Base-by-base conservation (phyloP, 2,888 invertebrate species). In the Dendrolimus houi region DNA sequence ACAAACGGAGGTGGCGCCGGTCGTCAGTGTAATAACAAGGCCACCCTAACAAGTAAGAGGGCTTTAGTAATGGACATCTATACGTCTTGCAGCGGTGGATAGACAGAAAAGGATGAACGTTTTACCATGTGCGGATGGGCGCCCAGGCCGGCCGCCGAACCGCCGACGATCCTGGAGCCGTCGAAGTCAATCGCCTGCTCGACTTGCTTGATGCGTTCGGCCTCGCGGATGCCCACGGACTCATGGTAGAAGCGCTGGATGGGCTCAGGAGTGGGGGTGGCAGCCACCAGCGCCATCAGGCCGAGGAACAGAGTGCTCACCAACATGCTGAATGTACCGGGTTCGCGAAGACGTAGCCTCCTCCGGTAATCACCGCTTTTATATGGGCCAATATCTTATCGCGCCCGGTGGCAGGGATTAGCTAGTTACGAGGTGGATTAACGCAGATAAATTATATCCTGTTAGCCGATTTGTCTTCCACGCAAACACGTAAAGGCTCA, bases 141-240 rank as follows among this genome's bases (percentile, higher is more conserved):
- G 8, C 70, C 71, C 1, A 68, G 57, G 7, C 54, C 9, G 0
- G 70, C 62, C 0, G 56, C 17, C 1, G 61, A 58, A 9, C 72
- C 72, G 6, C 72, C 72, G 8, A 64, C 64, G 29, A 71, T 71
- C 56, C 69, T 69, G 55, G 61, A 54, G 52, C 68, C 68, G 29
- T 65, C 66, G 58, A 68, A 66, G 58, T 69, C 68, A 8, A 58
- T 52, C 0, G 68, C 65, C 40, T 64, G 61, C 56, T 72, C 72
- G 1, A 65, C 61, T 1, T 60, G 61, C 58, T 61, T 64, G 60
- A 72, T 67, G 52, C 64, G 64, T 6, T 62, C 63, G 6, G 70
- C 70, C 52, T 65, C 61, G 0, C 58, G 57, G 54, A 72, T 66
- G 52, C 72, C 72, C 52, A 67, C 55, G 41, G 55, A 58, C 56